Conservation (phyloP, 53 echinoderm and acorn worm genomes). For the Temnopleurus reevesii region DNA sequence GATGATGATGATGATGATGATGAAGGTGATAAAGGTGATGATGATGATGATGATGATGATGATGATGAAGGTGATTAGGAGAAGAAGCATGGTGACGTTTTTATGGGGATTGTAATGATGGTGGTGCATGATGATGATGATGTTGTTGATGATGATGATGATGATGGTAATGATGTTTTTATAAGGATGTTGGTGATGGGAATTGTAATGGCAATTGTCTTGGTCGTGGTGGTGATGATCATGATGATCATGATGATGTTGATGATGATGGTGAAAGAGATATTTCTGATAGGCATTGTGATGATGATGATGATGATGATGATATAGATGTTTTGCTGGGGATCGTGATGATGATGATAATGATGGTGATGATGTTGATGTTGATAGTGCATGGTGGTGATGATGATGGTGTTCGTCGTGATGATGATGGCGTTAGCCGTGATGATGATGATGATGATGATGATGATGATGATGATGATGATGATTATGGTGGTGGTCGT, state of each 20-base stretch:
- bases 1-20: not conserved
- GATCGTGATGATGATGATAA: not conserved
- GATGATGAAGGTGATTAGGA: not conserved
- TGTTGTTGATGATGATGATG: not conserved
- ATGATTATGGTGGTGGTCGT: no score
- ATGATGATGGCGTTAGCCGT: not conserved
- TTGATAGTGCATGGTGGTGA: no score
- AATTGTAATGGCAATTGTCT: no score
- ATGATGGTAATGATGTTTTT: no score
- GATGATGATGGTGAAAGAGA: not conserved
- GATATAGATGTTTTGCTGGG: not conserved
- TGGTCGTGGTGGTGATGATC: not conserved
- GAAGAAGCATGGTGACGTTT: not conserved
- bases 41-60: not conserved
- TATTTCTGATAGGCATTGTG: not conserved
- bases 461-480: not conserved
- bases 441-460: not conserved
- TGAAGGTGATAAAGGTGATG: not conserved
- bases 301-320: not conserved
- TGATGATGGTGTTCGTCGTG: not conserved
- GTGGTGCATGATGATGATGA: not conserved
- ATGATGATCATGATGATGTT: not conserved
- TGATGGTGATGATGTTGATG: not conserved
- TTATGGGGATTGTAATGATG: not conserved
- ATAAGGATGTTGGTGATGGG: not conserved